Evolutionary conservation across 1,140 invertebrate species (phyloP), one percentile per base, ranked within the genome.

Genomic region (Brachionus angularis): DNA sequence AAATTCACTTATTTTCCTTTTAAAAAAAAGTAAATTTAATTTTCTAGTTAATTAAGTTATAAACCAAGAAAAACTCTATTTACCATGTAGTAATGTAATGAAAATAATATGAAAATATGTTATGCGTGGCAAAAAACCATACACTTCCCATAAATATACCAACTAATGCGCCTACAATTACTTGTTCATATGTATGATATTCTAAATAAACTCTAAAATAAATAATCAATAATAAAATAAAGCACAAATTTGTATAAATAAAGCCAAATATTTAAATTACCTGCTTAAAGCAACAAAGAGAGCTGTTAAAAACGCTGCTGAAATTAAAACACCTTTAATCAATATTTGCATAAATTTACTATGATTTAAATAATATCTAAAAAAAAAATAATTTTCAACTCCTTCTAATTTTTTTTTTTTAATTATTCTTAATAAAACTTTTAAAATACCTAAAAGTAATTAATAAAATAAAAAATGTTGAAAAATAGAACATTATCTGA

Each of bases 401-500:
- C n/a, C n/a, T n/a, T n/a, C n/a, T n/a, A n/a, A n/a, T n/a, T n/a
- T n/a, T n/a, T n/a, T n/a, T n/a, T n/a, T n/a, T n/a, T n/a, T n/a
- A n/a, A n/a, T n/a, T n/a, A n/a, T n/a, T n/a, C n/a, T 8, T 39
- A 8, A 39, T n/a, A 39, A 39, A 39, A 39, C 7, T 39, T 39
- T 8, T 8, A 39, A 8, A n/a, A 16, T 47, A 69, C 64, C 64
- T 27, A 23, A 52, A 50, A 16, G 25, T n/a, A 18, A 69, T 39
- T 16, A 69, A 25, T 4, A 69, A 12, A 25, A 36, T 29, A 50
- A 69, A 50, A 50, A 69, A 69, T 47, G 87, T 86, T 71, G 89
- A 86, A 82, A 93, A 92, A 82, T 93, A 95, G 89, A 89, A 93
- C 83, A 91, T 88, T 80, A 92, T 91, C 82, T 93, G 91, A 74